A percentile compares a stretch with the other conserved stretches of the same genome.
phyloP scores from a whole-genome alignment of 92 coral and sea anemone genomes.

The Epizoanthus stellaris region DNA sequence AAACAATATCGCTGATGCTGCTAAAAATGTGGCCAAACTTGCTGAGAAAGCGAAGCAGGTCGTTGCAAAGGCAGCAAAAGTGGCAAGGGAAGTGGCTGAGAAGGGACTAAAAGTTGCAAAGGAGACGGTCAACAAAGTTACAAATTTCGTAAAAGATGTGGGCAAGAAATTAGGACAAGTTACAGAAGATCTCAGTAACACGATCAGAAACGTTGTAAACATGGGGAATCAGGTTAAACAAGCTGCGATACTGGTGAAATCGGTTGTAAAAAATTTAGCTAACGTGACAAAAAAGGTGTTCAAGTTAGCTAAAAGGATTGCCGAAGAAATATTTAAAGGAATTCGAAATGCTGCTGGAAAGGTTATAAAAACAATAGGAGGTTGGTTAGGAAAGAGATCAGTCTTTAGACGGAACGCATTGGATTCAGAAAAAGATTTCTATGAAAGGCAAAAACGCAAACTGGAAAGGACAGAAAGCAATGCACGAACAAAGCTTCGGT shows the following conservation, averaged over 20 bases:
- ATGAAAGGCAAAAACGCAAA: constrained; percentile 16
- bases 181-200: constrained; percentile 32
- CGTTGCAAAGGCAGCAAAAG: constrained; percentile 47
- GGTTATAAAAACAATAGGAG: constrained; percentile 33
- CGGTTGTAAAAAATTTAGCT: constrained; percentile 42
- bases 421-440: not conserved
- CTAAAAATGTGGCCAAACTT: constrained; percentile 41
- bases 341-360: constrained; percentile 63
- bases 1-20: constrained; percentile 42
- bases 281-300: constrained; percentile 11
- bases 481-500: constrained; percentile 43
- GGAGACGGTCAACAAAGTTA: constrained; percentile 28
- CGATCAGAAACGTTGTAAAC: constrained; percentile 39
- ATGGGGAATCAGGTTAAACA: constrained; percentile 49
- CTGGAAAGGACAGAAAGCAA: constrained; percentile 44
- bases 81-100: constrained; percentile 41
- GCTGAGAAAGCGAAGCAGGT: constrained; percentile 36
- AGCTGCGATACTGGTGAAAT: constrained; percentile 34
- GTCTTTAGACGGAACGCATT: constrained; percentile 60
- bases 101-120: constrained; percentile 35
- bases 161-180: constrained; percentile 37
- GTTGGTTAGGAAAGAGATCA: constrained; percentile 60
- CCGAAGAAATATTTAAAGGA: constrained; percentile 57
- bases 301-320: constrained; percentile 43
- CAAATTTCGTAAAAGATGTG: constrained; percentile 27